Percentiles rank a stretch among this genome's conserved stretches.
Conservation (phyloP, 1,140 invertebrate genomes). For the Meloidogyne chitwoodi region DNA sequence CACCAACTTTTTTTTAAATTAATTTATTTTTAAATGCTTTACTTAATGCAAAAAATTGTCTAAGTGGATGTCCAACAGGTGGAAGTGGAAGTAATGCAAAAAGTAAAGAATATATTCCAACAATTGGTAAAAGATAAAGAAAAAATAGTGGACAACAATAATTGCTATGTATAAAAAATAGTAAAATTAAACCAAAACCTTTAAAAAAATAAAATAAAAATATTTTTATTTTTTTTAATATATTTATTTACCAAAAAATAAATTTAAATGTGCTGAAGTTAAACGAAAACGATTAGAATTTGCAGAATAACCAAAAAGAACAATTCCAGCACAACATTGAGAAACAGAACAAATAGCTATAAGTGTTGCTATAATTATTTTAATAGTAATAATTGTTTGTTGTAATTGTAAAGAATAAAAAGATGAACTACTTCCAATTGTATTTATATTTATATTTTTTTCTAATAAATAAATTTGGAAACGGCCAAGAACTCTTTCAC, state of each 20-base stretch:
- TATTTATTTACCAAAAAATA: neutral
- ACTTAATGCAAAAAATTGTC: conserved; percentile 12
- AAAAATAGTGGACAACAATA: conserved; percentile 12
- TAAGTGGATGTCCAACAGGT: neutral
- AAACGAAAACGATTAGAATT: conserved; percentile 18
- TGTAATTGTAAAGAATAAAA: neutral
- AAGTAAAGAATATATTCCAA: conserved; percentile 10
- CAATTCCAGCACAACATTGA: conserved; percentile 32
- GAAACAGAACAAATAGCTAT: conserved; percentile 27
- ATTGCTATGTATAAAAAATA: neutral
- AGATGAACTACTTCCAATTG: neutral
- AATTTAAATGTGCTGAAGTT: neutral
- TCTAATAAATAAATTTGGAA: conserved; percentile 12
- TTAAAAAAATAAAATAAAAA: neutral
- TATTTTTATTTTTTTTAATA: conserved; percentile 31
- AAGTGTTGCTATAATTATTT: conserved; percentile 21
- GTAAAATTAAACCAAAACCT: neutral
- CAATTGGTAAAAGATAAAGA: neutral
- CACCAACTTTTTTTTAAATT: neutral
- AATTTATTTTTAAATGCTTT: neutral
- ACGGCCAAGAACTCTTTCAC: conserved; percentile 11
- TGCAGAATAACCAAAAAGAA: conserved; percentile 39
- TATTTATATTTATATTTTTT: neutral
- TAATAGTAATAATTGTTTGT: neutral
- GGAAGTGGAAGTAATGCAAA: conserved; percentile 11